Base-by-base conservation (phyloP, 2,888 invertebrate species). In the Poecilus cupreus region DNA sequence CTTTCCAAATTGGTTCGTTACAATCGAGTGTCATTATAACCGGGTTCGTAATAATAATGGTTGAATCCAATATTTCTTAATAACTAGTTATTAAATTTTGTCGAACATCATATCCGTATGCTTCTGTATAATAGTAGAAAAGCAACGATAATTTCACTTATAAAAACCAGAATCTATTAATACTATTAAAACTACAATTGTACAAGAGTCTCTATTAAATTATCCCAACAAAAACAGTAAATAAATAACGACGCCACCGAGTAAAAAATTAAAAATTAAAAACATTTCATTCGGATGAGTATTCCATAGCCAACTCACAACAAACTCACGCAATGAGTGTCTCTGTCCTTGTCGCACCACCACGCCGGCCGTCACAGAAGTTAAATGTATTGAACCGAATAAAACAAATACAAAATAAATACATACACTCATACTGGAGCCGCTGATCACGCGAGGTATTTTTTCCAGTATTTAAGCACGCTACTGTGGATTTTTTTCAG, bases 371-470 rank as follows among this genome's bases (percentile, higher is more conserved):
- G 51, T 51, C 51, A 46, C 46, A 46, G 57, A 32, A 39, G 64
- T 74, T 74, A 74, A 74, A 74, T 74, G 74, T 74, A 74, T 74
- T 74, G 74, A 74, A 74, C 74, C 49, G 16, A 74, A 74, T 51
- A 74, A 74, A 74, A 74, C 74, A 74, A 74, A 74, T 74, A 74
- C 74, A 11, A 68, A 37, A 37, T 68, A 68, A 68, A 74, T 74
- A 74, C 22, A 24, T 24, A 74, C 64, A 64, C 26, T 24, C 60
- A 64, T 37, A 32, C 37, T 37, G 64, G n/a, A 22, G 26, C 13
- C 13, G 8, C 49, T n/a, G 60, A 32, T 51, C 74, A 74, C 74
- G 74, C 74, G 32, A 74, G 49, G 13, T n/a, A 51, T 74, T 74
- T 74, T 74, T 74, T 74, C 74, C 32, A 74, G 16, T 32, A 49